These are phyloP conservation scores for Aphelocoma coerulescens DNA, from an alignment of 2,113 vertebrate genomes.

Conservation along the genomic window DNA sequence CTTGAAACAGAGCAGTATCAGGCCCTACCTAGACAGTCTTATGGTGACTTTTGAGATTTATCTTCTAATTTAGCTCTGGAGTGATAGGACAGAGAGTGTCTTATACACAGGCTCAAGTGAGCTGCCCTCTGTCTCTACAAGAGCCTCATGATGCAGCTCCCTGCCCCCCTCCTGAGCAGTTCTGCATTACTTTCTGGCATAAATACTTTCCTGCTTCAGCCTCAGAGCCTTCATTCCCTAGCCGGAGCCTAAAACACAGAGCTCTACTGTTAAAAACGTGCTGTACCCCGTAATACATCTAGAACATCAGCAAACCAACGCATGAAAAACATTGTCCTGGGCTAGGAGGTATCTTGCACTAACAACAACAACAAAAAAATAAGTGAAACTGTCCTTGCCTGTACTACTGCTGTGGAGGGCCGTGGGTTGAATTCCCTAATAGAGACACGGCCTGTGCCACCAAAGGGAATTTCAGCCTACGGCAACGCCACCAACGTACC, in stretches of 20 bases:
- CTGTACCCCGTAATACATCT: background rate
- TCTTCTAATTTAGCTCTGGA: background rate
- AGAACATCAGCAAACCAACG: background rate
- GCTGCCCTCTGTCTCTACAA: background rate
- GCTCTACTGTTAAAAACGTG: background rate
- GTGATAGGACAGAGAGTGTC: background rate
- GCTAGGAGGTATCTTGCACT: background rate
- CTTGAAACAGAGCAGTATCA: background rate
- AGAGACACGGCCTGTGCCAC: background rate
- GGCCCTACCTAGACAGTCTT: background rate
- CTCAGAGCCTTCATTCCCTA: background rate
- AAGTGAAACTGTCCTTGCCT: background rate
- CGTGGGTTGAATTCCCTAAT: background rate
- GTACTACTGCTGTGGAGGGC: background rate
- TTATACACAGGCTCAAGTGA: background rate
- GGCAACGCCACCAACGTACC: background rate
- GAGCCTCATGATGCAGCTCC: background rate
- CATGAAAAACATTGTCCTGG: background rate
- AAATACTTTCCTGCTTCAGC: background rate
- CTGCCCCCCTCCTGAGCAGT: background rate
- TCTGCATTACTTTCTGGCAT: background rate
- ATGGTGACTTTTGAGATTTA: background rate
- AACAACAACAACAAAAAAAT: background rate
- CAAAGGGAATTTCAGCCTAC: slow-evolving; percentile 25
- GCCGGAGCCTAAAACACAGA: background rate